Evolutionary conservation across 2,888 invertebrate species (phyloP), one percentile per base, ranked within the genome.

Genomic region (Aspidiotus rigidus): DNA sequence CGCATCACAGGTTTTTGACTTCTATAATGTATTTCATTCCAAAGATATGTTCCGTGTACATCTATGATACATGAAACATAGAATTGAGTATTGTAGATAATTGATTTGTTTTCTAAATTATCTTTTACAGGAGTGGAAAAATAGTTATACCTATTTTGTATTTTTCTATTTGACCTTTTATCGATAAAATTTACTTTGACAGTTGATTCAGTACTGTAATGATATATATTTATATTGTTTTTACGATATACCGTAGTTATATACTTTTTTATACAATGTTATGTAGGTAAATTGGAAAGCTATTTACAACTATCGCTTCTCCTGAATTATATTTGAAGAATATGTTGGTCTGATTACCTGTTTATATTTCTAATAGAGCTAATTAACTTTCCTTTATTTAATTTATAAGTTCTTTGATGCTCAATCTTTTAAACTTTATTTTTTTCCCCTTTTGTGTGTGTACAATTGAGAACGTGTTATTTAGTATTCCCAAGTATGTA

Each of bases 341-440:
- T 40, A 62, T 17, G 49, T 28, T 39, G 55, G 57, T 54, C 17
- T 28, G 59, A 59, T 13, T 59, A 16, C 17, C 17, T 55, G 9
- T 55, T 55, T n/a, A 1, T 59, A 6, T 59, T 57, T 59, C 57
- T 66, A 16, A n/a, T 13, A 59, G 49, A 57, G 66, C 66, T 66
- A 66, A 59, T 66, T 57, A 59, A 66, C 66, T 66, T 66, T 66
- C 66, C 57, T 40, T 42, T 28, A 28, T 13, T 56, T 54, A n/a
- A 54, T 44, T 57, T 64, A 42, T 64, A 53, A 40, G 41, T 42
- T 57, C 28, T 49, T 17, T 49, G 54, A 66, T 66, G 66, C 66
- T 66, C 66, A 66, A 66, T 44, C 44, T 66, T 15, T 66, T 16
- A 15, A 44, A 39, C n/a, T 39, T 60, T 64, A 41, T 64, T 53